Conservation (phyloP, 2,113 vertebrate genomes). For the Tringa solitaria region DNA sequence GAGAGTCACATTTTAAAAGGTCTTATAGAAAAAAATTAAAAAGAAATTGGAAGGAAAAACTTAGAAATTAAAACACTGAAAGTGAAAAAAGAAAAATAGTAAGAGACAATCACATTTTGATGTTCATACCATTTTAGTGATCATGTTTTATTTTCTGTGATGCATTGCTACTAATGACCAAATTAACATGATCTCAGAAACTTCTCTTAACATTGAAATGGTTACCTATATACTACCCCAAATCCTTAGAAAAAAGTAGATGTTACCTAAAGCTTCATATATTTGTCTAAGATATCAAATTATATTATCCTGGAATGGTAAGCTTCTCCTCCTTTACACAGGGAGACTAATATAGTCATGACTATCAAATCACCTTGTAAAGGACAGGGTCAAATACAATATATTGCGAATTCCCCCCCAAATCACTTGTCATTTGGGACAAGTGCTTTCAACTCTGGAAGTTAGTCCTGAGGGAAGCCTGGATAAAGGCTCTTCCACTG, state of each 20-base stretch:
- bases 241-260: neutral
- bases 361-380: neutral
- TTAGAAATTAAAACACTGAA: neutral
- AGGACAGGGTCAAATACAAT: neutral
- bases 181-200: neutral
- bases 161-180: neutral
- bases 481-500: neutral
- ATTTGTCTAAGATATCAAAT: neutral
- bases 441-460: neutral
- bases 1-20: neutral
- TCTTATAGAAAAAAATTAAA: neutral
- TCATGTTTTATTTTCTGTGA: neutral
- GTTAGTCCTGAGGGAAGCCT: neutral
- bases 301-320: neutral
- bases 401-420: neutral
- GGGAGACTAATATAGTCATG: neutral
- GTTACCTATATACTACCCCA: neutral
- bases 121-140: neutral
- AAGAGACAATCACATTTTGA: neutral
- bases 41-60: neutral
- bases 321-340: neutral
- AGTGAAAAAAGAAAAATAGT: neutral
- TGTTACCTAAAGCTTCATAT: neutral
- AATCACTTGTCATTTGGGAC: neutral
- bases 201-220: neutral